These are phyloP conservation scores for Sepiola atlantica DNA, from an alignment of 2,888 invertebrate genomes.

Conservation along the genomic window DNA sequence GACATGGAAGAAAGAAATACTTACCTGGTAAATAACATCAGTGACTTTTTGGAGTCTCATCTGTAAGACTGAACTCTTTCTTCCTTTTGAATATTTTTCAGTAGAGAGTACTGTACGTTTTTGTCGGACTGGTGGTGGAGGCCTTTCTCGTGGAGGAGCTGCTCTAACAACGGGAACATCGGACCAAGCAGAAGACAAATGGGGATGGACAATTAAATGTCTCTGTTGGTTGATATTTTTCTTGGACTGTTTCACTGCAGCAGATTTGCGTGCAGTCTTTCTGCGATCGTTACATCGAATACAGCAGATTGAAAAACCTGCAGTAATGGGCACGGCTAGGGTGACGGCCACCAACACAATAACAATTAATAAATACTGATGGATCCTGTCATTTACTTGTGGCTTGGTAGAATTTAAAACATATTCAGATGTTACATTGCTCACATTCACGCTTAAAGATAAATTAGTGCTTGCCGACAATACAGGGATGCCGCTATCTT, in stretches of 20 bases:
- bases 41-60: background rate
- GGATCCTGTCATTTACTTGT: background rate
- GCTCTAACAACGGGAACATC: background rate
- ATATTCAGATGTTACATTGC: constrained; percentile 10
- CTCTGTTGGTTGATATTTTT: background rate
- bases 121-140: constrained; percentile 18
- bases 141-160: background rate
- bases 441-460: background rate
- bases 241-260: background rate
- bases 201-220: background rate
- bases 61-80: background rate
- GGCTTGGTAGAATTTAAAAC: background rate
- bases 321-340: background rate
- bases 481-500: background rate
- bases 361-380: background rate
- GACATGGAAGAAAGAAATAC: background rate
- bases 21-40: background rate
- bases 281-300: constrained; percentile 32
- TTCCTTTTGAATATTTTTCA: background rate
- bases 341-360: background rate
- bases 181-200: background rate
- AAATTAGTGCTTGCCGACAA: background rate
- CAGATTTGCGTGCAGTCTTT: background rate
- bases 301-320: constrained; percentile 14
- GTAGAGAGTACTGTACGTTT: background rate